These are phyloP conservation scores for Vidua macroura DNA, from an alignment of 2,113 vertebrate species.

Conservation along the genomic window DNA sequence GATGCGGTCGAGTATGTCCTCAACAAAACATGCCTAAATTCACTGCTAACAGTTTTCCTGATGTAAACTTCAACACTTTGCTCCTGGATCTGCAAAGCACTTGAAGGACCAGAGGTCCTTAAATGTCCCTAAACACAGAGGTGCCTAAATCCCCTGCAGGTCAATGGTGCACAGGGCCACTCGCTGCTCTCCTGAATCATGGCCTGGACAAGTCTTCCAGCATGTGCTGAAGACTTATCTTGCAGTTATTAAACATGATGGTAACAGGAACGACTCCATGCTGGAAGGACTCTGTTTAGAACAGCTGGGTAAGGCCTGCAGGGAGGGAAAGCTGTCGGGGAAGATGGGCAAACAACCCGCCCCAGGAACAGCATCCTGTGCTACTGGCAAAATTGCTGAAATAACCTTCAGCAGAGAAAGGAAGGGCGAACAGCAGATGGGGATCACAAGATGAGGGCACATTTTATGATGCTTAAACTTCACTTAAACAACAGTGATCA, in stretches of 20 bases:
- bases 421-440: neutral
- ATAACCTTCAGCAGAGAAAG: neutral
- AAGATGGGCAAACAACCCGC: neutral
- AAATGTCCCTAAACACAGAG: fast-evolving
- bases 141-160: neutral
- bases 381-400: neutral
- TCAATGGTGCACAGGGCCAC: neutral
- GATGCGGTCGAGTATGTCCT: fast-evolving
- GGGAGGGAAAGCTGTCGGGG: neutral
- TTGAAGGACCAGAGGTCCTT: neutral
- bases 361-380: neutral
- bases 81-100: neutral
- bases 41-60: neutral
- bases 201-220: neutral
- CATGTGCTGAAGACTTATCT: neutral
- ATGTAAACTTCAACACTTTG: neutral
- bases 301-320: neutral
- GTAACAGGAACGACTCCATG: neutral
- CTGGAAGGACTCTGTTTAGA: neutral
- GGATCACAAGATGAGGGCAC: neutral
- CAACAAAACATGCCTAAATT: neutral
- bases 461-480: conserved; percentile 1
- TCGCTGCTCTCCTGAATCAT: fast-evolving
- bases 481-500: neutral
- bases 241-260: neutral